Percentiles rank a stretch among this genome's conserved stretches.
Evolutionary conservation across 2,888 invertebrate genomes (phyloP).

Genomic region (Latrodectus hesperus): DNA sequence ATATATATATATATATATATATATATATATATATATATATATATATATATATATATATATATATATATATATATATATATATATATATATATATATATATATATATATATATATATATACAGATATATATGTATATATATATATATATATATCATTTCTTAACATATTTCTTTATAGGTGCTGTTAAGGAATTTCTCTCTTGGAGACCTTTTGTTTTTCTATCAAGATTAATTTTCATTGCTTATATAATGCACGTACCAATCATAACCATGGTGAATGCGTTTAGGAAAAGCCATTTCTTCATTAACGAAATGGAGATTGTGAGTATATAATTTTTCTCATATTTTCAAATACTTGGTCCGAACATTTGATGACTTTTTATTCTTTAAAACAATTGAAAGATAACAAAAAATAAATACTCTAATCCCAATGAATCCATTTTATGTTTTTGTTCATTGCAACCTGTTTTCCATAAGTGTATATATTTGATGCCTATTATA

Average conservation of each 20-base stretch:
- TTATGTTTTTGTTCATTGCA: not conserved
- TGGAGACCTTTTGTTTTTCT: constrained; percentile 52
- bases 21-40: no score
- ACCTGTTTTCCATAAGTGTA: not conserved
- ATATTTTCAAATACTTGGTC: not conserved
- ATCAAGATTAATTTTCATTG: constrained; percentile 37
- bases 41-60: no score
- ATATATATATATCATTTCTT: not conserved
- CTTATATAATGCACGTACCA: constrained; percentile 58
- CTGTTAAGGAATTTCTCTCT: constrained; percentile 12
- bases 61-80: no score
- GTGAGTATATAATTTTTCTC: constrained; percentile 11
- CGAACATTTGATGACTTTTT: not conserved
- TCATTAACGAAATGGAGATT: constrained; percentile 45
- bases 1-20: no score
- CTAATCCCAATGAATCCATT: not conserved
- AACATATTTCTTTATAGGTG: not conserved
- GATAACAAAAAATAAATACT: not conserved
- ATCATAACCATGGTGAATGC: constrained; percentile 51
- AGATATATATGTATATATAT: not conserved
- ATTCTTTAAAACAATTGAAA: not conserved
- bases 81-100: not conserved
- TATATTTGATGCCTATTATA: no score
- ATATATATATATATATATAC: not conserved
- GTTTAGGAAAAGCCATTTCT: constrained; percentile 44